These are phyloP conservation scores for Meloe dianella DNA, from an alignment of 2,888 invertebrate genomes.

Conservation along the genomic window DNA sequence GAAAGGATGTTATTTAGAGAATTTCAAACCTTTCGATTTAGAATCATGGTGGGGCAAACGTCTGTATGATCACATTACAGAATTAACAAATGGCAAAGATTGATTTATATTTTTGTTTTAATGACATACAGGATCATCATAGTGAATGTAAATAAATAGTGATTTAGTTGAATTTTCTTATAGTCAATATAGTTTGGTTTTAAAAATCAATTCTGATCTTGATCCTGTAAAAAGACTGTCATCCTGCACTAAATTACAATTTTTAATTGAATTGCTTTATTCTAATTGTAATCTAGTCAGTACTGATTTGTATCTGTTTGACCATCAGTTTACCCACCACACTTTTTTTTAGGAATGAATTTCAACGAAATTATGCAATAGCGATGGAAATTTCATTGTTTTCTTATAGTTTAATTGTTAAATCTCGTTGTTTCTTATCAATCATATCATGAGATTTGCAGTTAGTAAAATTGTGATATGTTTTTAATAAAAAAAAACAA, in stretches of 20 bases:
- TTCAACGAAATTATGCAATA: background rate
- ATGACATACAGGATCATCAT: background rate
- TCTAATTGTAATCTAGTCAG: background rate
- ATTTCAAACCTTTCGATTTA: constrained; percentile 89
- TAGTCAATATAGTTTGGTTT: background rate
- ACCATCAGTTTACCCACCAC: background rate
- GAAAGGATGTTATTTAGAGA: constrained; percentile 73
- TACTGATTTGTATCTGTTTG: background rate
- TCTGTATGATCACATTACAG: constrained; percentile 83
- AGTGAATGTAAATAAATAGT: background rate
- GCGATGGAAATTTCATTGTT: background rate
- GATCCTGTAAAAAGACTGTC: background rate
- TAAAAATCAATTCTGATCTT: background rate
- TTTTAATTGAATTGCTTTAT: background rate
- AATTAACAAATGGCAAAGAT: constrained; percentile 62
- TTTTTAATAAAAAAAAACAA: constrained; percentile 7
- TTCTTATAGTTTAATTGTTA: background rate
- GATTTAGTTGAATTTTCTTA: constrained; percentile 1
- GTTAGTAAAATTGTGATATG: constrained; percentile 5
- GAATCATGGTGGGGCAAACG: constrained; percentile 92
- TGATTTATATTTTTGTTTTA: constrained; percentile 43
- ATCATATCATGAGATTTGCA: constrained; percentile 6
- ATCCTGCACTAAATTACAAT: background rate
- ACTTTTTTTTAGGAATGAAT: background rate
- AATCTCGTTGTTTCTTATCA: background rate